Evolutionary conservation across 2,113 vertebrate species (phyloP).

Genomic region (Paralichthys olivaceus): DNA sequence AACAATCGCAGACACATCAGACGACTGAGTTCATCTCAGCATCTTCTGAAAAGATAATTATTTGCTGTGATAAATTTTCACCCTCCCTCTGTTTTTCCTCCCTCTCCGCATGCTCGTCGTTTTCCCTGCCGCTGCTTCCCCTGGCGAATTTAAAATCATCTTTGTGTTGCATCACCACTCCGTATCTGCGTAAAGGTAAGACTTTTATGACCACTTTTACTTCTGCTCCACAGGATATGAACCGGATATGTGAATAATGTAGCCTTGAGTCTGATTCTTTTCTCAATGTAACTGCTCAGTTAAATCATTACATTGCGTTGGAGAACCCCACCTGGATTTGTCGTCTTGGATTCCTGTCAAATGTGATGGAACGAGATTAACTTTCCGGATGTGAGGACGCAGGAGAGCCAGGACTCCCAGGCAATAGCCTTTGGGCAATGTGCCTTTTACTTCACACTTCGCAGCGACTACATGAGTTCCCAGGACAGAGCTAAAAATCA

Average conservation of each 20-base stretch:
- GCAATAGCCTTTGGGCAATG: constrained; percentile 22
- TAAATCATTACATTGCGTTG: neutral
- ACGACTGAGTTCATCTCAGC: neutral
- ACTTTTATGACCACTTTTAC: constrained; percentile 22
- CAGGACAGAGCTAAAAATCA: constrained; percentile 21
- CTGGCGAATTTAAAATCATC: constrained; percentile 24
- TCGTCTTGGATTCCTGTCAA: neutral
- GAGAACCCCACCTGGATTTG: constrained; percentile 1
- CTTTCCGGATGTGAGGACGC: constrained; percentile 13
- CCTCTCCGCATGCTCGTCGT: constrained; percentile 2
- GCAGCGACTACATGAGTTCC: constrained; percentile 13
- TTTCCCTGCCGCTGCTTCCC: neutral
- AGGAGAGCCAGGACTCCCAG: constrained; percentile 9
- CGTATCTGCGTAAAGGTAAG: constrained; percentile 76
- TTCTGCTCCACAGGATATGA: neutral
- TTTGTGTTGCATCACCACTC: constrained; percentile 6
- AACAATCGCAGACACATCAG: constrained; percentile 14
- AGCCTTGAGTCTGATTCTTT: constrained; percentile 4
- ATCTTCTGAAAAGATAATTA: constrained; percentile 6
- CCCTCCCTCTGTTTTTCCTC: constrained; percentile 19
- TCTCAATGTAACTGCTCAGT: neutral
- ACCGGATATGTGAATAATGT: constrained; percentile 3
- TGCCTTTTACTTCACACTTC: constrained; percentile 13
- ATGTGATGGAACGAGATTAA: constrained; percentile 20
- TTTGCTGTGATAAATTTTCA: constrained; percentile 32